These are phyloP conservation scores for Pungitius pungitius DNA, from an alignment of 2,113 vertebrate genomes.

Conservation along the genomic window DNA sequence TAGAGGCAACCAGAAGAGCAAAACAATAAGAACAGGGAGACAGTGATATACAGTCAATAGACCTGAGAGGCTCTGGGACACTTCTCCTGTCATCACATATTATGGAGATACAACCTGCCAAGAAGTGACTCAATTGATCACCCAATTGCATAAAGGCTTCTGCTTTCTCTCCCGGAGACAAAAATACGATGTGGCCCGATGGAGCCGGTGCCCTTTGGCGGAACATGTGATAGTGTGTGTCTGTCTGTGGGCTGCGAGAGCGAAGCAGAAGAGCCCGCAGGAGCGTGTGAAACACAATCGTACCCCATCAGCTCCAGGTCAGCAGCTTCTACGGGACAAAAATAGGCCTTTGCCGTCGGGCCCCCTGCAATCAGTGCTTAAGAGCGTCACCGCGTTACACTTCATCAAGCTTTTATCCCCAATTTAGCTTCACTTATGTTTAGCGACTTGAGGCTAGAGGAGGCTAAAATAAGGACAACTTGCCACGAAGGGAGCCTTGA, in stretches of 20 bases:
- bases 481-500: conserved; percentile 12
- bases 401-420: conserved; percentile 5
- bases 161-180: conserved; percentile 30
- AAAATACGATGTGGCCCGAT: conserved; percentile 52
- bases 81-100: conserved; percentile 46
- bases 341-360: conserved; percentile 60
- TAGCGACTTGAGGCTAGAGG: background rate
- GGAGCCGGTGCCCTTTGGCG: conserved; percentile 46
- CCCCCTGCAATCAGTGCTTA: conserved; percentile 52
- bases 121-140: conserved; percentile 36
- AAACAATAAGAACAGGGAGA: conserved; percentile 50
- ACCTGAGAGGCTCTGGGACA: conserved; percentile 47
- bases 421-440: conserved; percentile 30
- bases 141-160: conserved; percentile 39
- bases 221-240: conserved; percentile 60
- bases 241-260: conserved; percentile 39
- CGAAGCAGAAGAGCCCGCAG: conserved; percentile 59
- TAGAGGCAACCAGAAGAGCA: conserved; percentile 33
- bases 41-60: conserved; percentile 54
- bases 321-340: conserved; percentile 68
- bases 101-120: conserved; percentile 46
- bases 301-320: conserved; percentile 68
- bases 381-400: conserved; percentile 24
- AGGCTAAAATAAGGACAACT: conserved; percentile 28
- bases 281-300: conserved; percentile 79